Evolutionary conservation across 2,797 vertebrate genomes (phyloP), one percentile per base, ranked within the genome.

Genomic region (Gymnodraco acuticeps): DNA sequence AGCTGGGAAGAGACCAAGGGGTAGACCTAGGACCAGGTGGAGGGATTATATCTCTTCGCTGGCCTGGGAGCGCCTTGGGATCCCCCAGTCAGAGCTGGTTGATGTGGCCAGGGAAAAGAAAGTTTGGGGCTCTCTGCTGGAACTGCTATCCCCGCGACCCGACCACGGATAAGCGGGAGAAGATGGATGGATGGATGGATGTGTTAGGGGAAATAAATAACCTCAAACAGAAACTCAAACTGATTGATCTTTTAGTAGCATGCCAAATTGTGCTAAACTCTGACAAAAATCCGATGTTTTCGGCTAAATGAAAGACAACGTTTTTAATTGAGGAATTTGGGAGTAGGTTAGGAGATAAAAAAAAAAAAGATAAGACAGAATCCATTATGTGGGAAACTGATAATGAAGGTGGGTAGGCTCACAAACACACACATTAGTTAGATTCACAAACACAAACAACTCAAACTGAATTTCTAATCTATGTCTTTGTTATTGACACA

Each of bases 391-490:
- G 4, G 4, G 1, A 33, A 59, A 51, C 2, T 5, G 12, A 1
- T 46, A 1, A 70, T 15, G 33, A 68, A 15, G 10, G 23, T 9
- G 45, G 27, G 27, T 27, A 5, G 27, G 27, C 27, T 5, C 27
- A 27, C 27, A 27, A 27, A 27, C 27, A 27, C 27, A 27, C 27
- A 4, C 27, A 27, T 27, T 27, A 27, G 27, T 27, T 27, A 27
- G 27, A 27, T 27, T 27, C 27, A 27, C 27, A 27, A 10, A 58
- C 11, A 58, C 15, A 3, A 42, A 41, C 20, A 54, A 16, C 7
- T 77, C 27, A 60, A 67, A 78, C 23, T 33, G 38, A 27, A n/a
- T 46, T 54, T 66, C 15, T 13, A 27, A 54, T 50, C 64, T 23
- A 14, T 56, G 45, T 38, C 45, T 51, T 6, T 7, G 6, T 38